Evolutionary conservation across 2,888 invertebrate species (phyloP), one percentile per base, ranked within the genome.

Genomic region (Dorcus hopei): DNA sequence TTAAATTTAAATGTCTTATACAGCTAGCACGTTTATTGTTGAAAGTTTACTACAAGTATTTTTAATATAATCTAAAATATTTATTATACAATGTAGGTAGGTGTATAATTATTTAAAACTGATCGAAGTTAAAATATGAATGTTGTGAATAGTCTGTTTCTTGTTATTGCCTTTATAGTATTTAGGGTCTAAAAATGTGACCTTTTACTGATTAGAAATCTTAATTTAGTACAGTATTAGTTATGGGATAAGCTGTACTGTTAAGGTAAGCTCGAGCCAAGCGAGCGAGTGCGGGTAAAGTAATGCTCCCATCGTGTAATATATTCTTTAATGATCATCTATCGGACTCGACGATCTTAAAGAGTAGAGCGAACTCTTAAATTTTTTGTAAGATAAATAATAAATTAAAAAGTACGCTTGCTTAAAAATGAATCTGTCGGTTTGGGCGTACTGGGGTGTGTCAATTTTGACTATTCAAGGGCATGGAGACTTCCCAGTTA

Each of bases 261-360:
- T 51, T 49, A 53, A 57, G 38, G 50, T 52, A 50, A 57, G 51
- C 52, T 43, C 57, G 57, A 49, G 57, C 47, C 54, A 51, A 49
- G 50, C 53, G 45, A 55, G 55, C 45, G 45, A 14, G 43, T 54
- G 54, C 54, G 55, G 59, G 73, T 70, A 71, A 74, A 71, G 74
- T 76, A 75, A 71, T 75, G 75, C 71, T 73, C 73, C 70, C 71
- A 74, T 73, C 58, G 72, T 74, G 75, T 75, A 76, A 76, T 76
- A 77, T 74, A 75, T 76, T 75, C 77, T 76, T 76, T 77, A 76
- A 76, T 77, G 77, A 75, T 76, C 72, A 70, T 72, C 73, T 77
- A 77, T 77, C 77, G 66, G 70, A 52, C 67, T 68, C 64, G 68
- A 73, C 69, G 70, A 76, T 77, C 77, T 77, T 68, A 69, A 45